These are phyloP conservation scores for Colossoma macropomum DNA, from an alignment of 2,113 vertebrate genomes.

Conservation along the genomic window DNA sequence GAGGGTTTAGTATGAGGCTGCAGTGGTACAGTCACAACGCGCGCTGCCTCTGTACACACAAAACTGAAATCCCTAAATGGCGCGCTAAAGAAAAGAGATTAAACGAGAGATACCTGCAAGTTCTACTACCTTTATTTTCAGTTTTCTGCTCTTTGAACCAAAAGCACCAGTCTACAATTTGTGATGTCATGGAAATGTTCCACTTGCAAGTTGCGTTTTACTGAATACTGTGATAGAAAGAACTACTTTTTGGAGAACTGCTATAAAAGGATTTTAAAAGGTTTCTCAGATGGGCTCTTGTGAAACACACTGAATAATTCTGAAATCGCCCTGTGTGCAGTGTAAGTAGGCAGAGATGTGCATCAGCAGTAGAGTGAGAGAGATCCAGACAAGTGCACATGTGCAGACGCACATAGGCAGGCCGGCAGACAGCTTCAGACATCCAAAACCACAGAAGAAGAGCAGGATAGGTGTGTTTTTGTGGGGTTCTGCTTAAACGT, in stretches of 20 bases:
- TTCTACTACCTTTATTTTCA: not conserved
- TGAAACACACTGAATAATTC: not conserved
- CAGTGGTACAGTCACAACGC: not conserved
- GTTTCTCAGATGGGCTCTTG: not conserved
- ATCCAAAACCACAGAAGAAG: constrained; percentile 15
- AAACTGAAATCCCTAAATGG: constrained; percentile 7
- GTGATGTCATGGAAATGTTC: not conserved
- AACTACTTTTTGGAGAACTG: not conserved
- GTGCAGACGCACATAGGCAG: constrained; percentile 2
- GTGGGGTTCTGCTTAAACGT: constrained; percentile 16
- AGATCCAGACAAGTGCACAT: not conserved
- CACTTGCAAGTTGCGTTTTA: not conserved
- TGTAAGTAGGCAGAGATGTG: not conserved
- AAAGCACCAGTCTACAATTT: not conserved
- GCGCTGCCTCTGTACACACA: not conserved
- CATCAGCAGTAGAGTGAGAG: not conserved
- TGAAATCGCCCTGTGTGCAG: not conserved
- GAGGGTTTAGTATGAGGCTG: not conserved
- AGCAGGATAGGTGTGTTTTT: constrained; percentile 20
- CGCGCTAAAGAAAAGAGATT: not conserved
- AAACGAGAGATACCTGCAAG: not conserved
- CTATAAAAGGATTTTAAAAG: not conserved
- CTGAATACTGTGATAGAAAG: not conserved
- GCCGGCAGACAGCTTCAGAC: not conserved
- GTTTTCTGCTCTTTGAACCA: not conserved